Conservation (phyloP, 2,888 invertebrate genomes). For the Mimachlamys varia region DNA sequence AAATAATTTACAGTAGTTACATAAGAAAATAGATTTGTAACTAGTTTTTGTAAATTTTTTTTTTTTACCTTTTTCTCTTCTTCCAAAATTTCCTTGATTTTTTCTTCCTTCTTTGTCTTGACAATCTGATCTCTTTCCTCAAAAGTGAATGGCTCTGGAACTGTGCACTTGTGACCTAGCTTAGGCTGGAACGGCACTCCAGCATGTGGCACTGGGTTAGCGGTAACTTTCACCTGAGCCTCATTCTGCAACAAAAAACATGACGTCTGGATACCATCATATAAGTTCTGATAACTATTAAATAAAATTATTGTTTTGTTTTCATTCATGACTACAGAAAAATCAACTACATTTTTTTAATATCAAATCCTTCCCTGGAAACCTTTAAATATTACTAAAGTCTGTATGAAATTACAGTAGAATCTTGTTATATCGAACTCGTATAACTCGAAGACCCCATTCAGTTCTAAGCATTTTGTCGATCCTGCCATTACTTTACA, state of each 20-base stretch:
- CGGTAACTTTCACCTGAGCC: conserved; percentile 44
- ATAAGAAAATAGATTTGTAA: background rate
- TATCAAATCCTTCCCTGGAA: too few relatives aligned
- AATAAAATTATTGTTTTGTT: background rate
- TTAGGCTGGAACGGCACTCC: conserved; percentile 75
- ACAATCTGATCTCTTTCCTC: conserved; percentile 86
- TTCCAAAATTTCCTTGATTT: conserved; percentile 83
- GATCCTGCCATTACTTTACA: too few relatives aligned
- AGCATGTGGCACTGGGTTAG: conserved; percentile 68
- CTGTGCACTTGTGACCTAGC: conserved; percentile 67
- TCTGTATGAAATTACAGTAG: too few relatives aligned
- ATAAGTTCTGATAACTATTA: background rate
- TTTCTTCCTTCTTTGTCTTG: conserved; percentile 85
- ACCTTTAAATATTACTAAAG: too few relatives aligned
- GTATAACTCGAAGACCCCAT: too few relatives aligned
- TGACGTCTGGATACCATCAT: too few relatives aligned
- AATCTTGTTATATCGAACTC: too few relatives aligned
- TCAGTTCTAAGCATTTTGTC: too few relatives aligned
- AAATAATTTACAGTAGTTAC: background rate
- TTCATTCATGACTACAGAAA: too few relatives aligned
- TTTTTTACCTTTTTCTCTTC: conserved; percentile 73
- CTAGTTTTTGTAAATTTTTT: too few relatives aligned
- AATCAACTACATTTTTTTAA: too few relatives aligned
- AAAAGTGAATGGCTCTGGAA: conserved; percentile 87
- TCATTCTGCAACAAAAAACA: conserved; percentile 42